A percentile compares a stretch with the other conserved stretches of the same genome.
phyloP scores from a whole-genome alignment of 2,113 vertebrate genomes.

The Probosciger aterrimus region DNA sequence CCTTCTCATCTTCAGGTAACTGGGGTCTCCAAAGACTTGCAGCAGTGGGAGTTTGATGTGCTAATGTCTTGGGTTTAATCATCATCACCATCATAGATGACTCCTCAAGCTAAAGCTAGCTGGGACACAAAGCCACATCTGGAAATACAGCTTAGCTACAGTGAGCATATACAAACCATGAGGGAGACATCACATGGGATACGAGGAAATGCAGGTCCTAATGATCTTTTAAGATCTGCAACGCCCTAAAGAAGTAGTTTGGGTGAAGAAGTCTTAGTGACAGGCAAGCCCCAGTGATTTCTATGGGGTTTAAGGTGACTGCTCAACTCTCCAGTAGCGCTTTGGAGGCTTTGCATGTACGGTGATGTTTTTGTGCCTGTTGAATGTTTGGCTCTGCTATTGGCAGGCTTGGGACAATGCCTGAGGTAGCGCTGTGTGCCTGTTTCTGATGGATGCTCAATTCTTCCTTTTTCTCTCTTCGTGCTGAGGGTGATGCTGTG shows the following conservation, averaged over 20 bases:
- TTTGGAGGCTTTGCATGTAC: background rate
- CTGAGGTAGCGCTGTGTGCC: rapidly evolving
- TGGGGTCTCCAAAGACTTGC: background rate
- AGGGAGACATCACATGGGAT: background rate
- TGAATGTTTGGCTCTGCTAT: background rate
- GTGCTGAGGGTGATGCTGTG: background rate
- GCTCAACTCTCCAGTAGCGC: background rate
- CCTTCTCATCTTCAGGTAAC: background rate
- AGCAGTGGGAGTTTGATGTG: background rate
- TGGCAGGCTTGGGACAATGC: rapidly evolving
- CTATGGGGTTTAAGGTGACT: background rate
- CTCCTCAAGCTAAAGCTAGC: background rate
- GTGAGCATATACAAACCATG: too few relatives aligned
- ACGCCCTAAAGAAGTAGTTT: background rate
- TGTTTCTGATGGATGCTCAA: background rate
- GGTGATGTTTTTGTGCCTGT: background rate
- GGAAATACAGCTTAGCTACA: background rate
- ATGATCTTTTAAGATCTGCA: background rate
- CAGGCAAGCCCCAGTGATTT: background rate
- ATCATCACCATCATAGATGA: rapidly evolving
- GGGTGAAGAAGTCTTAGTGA: background rate
- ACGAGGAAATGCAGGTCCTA: background rate
- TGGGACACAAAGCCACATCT: background rate
- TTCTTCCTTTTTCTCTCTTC: background rate
- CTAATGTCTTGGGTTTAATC: background rate